Evolutionary conservation across 2,888 invertebrate species (phyloP), one percentile per base, ranked within the genome.

Genomic region (Dasysyrphus tricinctus): DNA sequence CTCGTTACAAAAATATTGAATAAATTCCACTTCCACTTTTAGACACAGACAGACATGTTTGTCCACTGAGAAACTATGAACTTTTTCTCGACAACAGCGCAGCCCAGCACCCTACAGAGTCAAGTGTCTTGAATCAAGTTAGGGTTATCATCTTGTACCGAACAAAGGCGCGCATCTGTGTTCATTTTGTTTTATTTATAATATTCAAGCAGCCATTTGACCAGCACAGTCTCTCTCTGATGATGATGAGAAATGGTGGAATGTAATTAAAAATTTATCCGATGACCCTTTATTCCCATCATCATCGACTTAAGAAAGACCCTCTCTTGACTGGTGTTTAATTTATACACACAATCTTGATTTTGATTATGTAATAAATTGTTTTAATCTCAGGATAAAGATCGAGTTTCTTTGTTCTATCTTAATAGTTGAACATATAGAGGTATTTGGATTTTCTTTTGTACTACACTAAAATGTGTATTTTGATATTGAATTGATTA

Each of bases 321-420:
- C 16, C 32, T 1, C 34, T 32, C 73, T 74, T 54, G 75, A 63
- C 70, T 79, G 49, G 19, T 14, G 29, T 51, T 75, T 75, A 83
- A 80, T 75, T 83, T 75, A 83, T 83, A 63, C 80, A 63, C 80
- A 24, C 1, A 80, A 75, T 70, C 75, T 72, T 59, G 49, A 79
- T 34, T 57, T 57, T 57, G 39, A 61, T 83, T 70, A 70, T 49
- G 65, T 75, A 59, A 80, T 83, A 80, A 83, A 83, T 83, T 75
- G 24, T 63, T 56, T 56, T 61, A 74, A 70, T 79, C 69, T 44
- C 16, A 47, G 42, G 79, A 74, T 56, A 73, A 73, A 61, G 32
- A 76, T 76, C 73, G 29, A 44, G 47, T 24, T 82, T 74, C 54
- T 63, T 63, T 81, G 70, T 65, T 63, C 11, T 37, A 12, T 14